These are phyloP conservation scores for Kryptolebias marmoratus DNA, from an alignment of 2,113 vertebrate genomes.

Conservation along the genomic window DNA sequence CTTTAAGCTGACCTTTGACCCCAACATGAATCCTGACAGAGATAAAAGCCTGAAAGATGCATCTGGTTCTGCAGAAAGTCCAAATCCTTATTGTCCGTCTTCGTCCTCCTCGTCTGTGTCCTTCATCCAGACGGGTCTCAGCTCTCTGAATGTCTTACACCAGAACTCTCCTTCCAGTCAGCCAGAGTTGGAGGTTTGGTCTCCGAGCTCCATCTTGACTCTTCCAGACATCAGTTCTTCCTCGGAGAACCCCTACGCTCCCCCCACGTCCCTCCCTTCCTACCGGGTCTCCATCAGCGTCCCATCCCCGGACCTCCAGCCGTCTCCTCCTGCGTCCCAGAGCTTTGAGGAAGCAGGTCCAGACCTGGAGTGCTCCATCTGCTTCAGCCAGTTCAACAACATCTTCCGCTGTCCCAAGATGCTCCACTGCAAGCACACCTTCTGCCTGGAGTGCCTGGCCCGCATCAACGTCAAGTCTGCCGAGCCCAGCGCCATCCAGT, in stretches of 20 bases:
- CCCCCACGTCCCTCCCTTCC: neutral
- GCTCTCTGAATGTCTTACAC: neutral
- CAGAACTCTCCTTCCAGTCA: neutral
- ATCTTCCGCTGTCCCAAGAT: slow-evolving; percentile 84
- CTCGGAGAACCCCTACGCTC: slow-evolving; percentile 1
- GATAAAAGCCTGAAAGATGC: neutral
- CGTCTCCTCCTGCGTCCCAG: neutral
- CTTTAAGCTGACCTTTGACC: neutral
- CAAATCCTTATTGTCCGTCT: neutral
- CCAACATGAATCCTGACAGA: slow-evolving; percentile 44
- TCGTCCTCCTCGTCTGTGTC: neutral
- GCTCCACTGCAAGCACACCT: slow-evolving; percentile 83
- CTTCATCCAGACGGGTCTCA: slow-evolving; percentile 7
- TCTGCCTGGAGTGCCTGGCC: slow-evolving; percentile 86
- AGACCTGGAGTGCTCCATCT: slow-evolving; percentile 83
- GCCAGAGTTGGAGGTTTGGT: neutral
- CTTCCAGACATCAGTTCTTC: neutral
- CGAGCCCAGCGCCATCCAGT: slow-evolving; percentile 77
- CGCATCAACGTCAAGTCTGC: slow-evolving; percentile 81
- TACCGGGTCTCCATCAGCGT: slow-evolving; percentile 41
- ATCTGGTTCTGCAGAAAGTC: neutral
- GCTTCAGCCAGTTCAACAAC: slow-evolving; percentile 85
- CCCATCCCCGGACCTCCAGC: slow-evolving; percentile 34
- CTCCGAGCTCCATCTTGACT: accelerated
- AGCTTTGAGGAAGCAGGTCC: slow-evolving; percentile 26